Evolutionary conservation across 2,888 invertebrate species (phyloP).

Genomic region (Tribolium freemani): DNA sequence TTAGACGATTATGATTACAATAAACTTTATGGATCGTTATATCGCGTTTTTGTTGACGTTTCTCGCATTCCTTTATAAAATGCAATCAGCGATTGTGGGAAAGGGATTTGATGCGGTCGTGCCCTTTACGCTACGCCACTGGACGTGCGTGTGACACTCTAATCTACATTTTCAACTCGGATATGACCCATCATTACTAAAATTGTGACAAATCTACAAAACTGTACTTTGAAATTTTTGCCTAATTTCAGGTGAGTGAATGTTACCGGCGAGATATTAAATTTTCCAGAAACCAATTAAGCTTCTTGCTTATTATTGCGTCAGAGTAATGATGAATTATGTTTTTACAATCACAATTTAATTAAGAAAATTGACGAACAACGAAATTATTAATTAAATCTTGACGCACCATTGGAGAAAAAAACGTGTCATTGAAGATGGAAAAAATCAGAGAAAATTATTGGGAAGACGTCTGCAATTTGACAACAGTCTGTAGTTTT

Average conservation of each 20-base stretch:
- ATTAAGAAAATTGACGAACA: slow-evolving; percentile 3
- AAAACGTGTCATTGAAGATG: neutral
- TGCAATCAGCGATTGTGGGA: neutral
- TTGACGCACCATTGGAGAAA: neutral
- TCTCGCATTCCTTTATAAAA: neutral
- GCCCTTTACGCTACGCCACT: neutral
- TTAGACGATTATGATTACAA: slow-evolving; percentile 14
- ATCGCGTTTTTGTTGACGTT: neutral
- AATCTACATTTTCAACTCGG: neutral
- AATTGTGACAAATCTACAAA: neutral
- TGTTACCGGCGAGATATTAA: slow-evolving; percentile 6
- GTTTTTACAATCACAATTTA: slow-evolving; percentile 14
- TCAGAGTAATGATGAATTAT: slow-evolving; percentile 22
- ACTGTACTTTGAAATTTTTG: neutral
- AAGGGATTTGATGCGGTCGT: neutral
- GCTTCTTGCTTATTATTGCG: slow-evolving; percentile 20
- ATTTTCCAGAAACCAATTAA: slow-evolving; percentile 19
- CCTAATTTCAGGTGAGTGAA: neutral
- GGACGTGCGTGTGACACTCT: neutral
- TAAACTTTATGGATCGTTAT: slow-evolving; percentile 5
- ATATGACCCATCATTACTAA: neutral
- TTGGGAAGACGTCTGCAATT: neutral
- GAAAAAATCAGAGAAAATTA: neutral
- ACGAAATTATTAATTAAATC: neutral
- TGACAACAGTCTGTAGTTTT: too few relatives aligned